Percentiles rank a stretch among this genome's conserved stretches.
Evolutionary conservation across 2,113 vertebrate genomes (phyloP).

Genomic region (Oenanthe melanoleuca): DNA sequence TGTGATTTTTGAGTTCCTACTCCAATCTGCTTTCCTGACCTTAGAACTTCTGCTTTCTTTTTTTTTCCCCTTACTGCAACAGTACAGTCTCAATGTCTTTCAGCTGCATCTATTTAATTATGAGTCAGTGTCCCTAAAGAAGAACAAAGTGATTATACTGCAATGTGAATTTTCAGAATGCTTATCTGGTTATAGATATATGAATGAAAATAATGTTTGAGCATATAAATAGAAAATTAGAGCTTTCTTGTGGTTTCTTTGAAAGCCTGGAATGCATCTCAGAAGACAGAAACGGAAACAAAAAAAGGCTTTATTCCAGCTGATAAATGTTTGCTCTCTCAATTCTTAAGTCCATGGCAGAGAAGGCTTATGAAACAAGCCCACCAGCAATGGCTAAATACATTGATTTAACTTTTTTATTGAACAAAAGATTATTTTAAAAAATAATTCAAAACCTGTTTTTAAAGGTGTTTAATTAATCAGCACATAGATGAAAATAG

Average conservation of each 20-base stretch:
- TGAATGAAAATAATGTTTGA: conserved; percentile 52
- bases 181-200: conserved; percentile 67
- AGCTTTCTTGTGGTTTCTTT: conserved; percentile 65
- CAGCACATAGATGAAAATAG: conserved; percentile 39
- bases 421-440: not conserved
- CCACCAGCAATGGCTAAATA: not conserved
- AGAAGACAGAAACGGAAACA: conserved; percentile 15
- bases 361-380: conserved; percentile 50
- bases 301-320: conserved; percentile 36
- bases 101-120: conserved; percentile 46
- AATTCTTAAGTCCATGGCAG: conserved; percentile 19
- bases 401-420: conserved; percentile 15
- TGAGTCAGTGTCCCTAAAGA: conserved; percentile 49
- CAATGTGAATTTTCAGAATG: conserved; percentile 37
- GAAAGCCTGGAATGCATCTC: conserved; percentile 63
- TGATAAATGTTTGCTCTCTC: conserved; percentile 63
- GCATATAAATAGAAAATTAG: conserved; percentile 64
- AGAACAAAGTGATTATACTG: conserved; percentile 63
- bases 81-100: not conserved
- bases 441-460: not conserved
- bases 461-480: conserved; percentile 46
- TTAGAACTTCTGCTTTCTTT: not conserved
- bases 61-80: not conserved
- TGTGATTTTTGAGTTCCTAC: not conserved
- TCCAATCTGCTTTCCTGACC: not conserved